These are phyloP conservation scores for Micrastur ruficollis DNA, from an alignment of 2,797 vertebrate species.

Conservation along the genomic window DNA sequence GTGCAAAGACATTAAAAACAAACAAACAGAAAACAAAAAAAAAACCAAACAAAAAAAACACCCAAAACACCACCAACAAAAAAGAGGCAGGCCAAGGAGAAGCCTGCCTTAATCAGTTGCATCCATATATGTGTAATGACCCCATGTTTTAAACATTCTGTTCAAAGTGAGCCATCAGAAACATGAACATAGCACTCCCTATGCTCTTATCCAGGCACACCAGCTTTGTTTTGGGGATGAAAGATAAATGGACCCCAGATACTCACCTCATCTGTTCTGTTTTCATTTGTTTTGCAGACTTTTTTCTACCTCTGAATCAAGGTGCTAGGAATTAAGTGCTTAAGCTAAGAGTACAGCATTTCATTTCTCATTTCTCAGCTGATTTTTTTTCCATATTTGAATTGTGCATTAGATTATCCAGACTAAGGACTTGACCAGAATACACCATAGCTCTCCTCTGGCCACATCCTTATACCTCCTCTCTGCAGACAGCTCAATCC, in stretches of 20 bases:
- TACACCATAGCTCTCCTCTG: not conserved
- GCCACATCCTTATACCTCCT: not conserved
- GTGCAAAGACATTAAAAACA: not conserved
- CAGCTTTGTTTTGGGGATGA: not conserved
- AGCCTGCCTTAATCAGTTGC: not conserved
- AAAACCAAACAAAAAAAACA: too few species aligned
- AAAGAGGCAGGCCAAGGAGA: not conserved
- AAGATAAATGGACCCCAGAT: not conserved
- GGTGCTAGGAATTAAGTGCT: not conserved
- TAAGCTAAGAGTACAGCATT: not conserved
- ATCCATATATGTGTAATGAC: not conserved
- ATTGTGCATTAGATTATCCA: not conserved
- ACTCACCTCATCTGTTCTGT: not conserved
- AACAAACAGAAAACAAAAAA: too few species aligned
- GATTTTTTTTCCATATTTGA: not conserved
- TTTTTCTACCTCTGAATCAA: not conserved
- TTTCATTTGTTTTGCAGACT: not conserved
- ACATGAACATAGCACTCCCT: not conserved
- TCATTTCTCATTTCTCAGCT: not conserved
- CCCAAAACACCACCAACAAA: too few species aligned
- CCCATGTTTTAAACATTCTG: not conserved
- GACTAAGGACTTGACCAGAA: not conserved
- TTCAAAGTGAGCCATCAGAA: not conserved
- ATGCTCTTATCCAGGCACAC: not conserved
- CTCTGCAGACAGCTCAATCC: not conserved